phyloP scores from a whole-genome alignment of 2,113 vertebrate species.

The Litocranius walleri region DNA sequence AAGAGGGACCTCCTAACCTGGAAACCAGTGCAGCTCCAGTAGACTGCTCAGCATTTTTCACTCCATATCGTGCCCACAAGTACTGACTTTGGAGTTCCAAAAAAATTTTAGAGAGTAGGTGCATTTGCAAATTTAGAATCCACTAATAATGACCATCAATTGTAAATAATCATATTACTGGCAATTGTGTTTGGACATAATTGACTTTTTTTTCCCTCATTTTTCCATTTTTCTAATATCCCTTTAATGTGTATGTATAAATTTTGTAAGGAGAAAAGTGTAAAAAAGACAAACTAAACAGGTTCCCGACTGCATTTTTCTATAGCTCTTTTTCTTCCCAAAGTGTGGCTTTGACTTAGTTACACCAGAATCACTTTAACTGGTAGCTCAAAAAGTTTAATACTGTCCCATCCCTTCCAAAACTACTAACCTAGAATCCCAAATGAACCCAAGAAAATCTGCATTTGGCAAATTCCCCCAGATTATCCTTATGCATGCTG shows the following conservation, averaged over 20 bases:
- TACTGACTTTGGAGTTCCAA: not conserved
- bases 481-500: not conserved
- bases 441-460: not conserved
- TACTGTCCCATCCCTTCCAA: not conserved
- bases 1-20: not conserved
- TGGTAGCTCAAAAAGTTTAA: not conserved
- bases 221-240: not conserved
- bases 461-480: not conserved
- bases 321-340: not conserved
- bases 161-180: not conserved
- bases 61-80: not conserved
- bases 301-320: not conserved
- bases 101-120: not conserved
- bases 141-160: not conserved
- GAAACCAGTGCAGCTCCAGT: not conserved
- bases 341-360: not conserved
- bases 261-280: not conserved
- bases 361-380: not conserved
- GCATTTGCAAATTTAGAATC: not conserved
- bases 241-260: not conserved
- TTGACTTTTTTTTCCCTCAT: not conserved
- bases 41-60: not conserved
- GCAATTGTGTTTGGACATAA: not conserved
- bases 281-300: not conserved
- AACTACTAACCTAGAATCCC: not conserved